Percentiles rank a stretch among this genome's conserved stretches.
These are phyloP conservation scores for Chascanopsetta lugubris DNA, from an alignment of 2,113 vertebrate species.

Conservation along the genomic window DNA sequence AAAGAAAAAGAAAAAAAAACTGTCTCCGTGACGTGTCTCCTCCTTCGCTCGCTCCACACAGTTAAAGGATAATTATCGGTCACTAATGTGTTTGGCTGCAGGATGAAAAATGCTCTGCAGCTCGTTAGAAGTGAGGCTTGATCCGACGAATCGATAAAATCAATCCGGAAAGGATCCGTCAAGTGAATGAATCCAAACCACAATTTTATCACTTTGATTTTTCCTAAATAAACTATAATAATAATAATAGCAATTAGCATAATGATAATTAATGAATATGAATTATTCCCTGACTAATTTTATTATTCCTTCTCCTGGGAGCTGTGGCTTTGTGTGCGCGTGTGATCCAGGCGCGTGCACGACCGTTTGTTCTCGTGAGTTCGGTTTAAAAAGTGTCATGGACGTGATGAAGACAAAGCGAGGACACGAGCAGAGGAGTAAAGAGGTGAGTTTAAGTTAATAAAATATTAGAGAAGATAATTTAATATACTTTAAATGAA, in stretches of 20 bases:
- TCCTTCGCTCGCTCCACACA: conserved; percentile 2
- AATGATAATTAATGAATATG: too few relatives aligned
- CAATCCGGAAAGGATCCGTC: conserved; percentile 46
- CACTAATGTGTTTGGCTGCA: conserved; percentile 34
- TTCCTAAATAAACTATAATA: too few relatives aligned
- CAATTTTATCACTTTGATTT: too few relatives aligned
- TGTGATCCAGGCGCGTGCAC: conserved; percentile 8
- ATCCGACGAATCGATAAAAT: conserved; percentile 66
- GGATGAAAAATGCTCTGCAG: conserved; percentile 43
- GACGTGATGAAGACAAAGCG: neutral
- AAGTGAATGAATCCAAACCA: conserved; percentile 8
- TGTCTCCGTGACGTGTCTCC: neutral
- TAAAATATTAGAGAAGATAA: neutral
- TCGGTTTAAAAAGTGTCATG: neutral
- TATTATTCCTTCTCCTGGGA: conserved; percentile 36
- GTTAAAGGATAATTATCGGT: conserved; percentile 42
- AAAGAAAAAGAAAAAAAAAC: neutral
- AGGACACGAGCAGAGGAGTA: neutral
- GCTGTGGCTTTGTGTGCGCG: conserved; percentile 16
- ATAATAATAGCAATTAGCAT: too few relatives aligned
- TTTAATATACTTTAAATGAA: too few relatives aligned
- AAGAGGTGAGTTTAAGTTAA: neutral
- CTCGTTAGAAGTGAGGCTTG: conserved; percentile 46
- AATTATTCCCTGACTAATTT: too few relatives aligned
- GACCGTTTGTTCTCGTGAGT: conserved; percentile 31